Conservation (phyloP, 2,888 invertebrate species). For the Anodontia alba region DNA sequence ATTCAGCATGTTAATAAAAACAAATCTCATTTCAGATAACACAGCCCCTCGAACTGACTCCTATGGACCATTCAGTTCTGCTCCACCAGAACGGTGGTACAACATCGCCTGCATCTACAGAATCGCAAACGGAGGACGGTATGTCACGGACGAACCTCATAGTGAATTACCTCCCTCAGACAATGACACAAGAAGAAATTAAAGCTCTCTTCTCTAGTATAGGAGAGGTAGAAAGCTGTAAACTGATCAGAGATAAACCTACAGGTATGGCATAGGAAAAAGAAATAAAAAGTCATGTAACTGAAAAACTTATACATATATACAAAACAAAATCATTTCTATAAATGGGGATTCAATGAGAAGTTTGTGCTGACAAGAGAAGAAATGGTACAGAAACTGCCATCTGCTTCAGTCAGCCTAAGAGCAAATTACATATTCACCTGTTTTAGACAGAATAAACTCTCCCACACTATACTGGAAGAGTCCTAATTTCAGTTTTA, state of each 20-base stretch:
- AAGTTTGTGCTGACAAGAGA: no score
- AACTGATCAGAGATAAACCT: constrained; percentile 99
- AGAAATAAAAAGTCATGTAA: no score
- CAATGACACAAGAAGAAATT: constrained; percentile 99
- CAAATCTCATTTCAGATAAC: constrained; percentile 78
- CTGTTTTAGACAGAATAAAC: no score
- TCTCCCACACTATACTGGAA: no score
- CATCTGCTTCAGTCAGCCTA: no score
- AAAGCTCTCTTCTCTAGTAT: constrained; percentile 98
- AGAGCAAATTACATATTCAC: no score
- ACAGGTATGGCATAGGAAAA: constrained; percentile 89
- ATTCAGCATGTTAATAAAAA: no score
- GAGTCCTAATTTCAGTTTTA: no score
- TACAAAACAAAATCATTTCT: no score
- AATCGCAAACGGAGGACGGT: constrained; percentile 76
- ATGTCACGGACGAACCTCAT: constrained; percentile 94
- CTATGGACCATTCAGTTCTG: constrained; percentile 75
- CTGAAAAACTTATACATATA: no score
- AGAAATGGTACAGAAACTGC: no score
- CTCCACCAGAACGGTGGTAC: constrained; percentile 78
- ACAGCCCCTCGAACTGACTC: constrained; percentile 73
- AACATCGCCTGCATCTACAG: constrained; percentile 75
- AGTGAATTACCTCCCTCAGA: constrained; percentile 99
- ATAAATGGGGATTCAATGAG: no score
- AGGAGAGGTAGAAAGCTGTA: constrained; percentile 99